Base-by-base conservation (phyloP, 1,140 invertebrate species). In the Rhynchophorus ferrugineus region DNA sequence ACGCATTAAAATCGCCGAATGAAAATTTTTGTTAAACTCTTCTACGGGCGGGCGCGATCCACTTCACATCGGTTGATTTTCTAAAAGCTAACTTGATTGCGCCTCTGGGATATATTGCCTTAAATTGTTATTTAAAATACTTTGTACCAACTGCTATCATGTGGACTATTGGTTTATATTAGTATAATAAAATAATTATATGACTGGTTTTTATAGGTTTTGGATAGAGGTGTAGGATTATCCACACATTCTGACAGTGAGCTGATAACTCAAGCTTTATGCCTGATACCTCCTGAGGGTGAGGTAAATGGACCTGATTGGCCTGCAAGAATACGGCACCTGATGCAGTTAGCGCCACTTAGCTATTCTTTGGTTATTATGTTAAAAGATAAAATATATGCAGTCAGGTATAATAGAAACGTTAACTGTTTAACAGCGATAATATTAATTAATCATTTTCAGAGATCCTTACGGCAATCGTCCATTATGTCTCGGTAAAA, bases 201-300 rank as follows among this genome's bases (percentile, higher is more conserved):
- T n/a, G n/a, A n/a, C n/a, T n/a, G n/a, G n/a, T n/a, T n/a, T 29
- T 58, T 64, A 37, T 62, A 91, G 88, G 85, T 93, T 29, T 73
- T 96, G 35, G 83, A 83, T 18, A 79, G 91, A 53, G 94, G 93
- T 7, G 89, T 96, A 22, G 93, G 93, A 0, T 70, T 98, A 3
- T 95, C 92, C 0, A 97, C 93, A 0, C 84, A 90, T 64, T 95
- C 91, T 3, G 95, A 98, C 69, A 95, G 90, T 42, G 95, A 98
- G 72, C 73, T 98, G 35, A 95, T 98, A 55, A 95, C 92, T 11
- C 95, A 98, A 74, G 87, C 94, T 1, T 71, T 98, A 35, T 94
- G 93, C 61, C 80, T 93, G 42, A 90, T 89, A 64, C 93, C 93
- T 8, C 88, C 91, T 1, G 85, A 92, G 63, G 85, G 88, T 8